These are phyloP conservation scores for Dasyurus viverrinus DNA, from an alignment of 2,113 vertebrate species.

Conservation along the genomic window DNA sequence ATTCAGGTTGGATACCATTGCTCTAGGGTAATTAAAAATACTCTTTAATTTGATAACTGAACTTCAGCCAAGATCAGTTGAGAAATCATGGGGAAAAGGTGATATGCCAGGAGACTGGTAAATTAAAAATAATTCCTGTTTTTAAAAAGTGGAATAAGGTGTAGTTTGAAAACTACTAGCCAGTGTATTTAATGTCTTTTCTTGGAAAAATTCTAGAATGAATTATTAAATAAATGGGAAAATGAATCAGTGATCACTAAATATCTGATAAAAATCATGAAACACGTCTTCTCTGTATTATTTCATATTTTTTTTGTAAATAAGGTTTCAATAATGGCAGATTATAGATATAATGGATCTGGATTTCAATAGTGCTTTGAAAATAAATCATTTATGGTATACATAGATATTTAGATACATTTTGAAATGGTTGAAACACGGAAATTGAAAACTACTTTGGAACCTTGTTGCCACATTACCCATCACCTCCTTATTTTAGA, in stretches of 20 bases:
- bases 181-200: neutral
- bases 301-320: neutral
- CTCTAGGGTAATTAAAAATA: neutral
- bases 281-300: neutral
- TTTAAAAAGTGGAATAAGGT: neutral
- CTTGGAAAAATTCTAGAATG: neutral
- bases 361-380: neutral
- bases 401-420: neutral
- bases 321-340: neutral
- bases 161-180: neutral
- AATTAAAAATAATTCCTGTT: neutral
- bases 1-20: neutral
- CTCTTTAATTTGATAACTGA: neutral
- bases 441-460: neutral
- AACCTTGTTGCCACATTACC: neutral
- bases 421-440: neutral
- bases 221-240: neutral
- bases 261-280: neutral
- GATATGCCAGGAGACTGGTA: neutral
- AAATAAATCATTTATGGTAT: neutral
- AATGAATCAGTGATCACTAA: neutral
- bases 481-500: neutral
- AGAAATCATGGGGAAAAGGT: neutral
- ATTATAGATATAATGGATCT: neutral
- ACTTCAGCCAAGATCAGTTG: neutral